Evolutionary conservation across 1,140 invertebrate species (phyloP), one percentile per base, ranked within the genome.

Genomic region (Spodoptera frugiperda): DNA sequence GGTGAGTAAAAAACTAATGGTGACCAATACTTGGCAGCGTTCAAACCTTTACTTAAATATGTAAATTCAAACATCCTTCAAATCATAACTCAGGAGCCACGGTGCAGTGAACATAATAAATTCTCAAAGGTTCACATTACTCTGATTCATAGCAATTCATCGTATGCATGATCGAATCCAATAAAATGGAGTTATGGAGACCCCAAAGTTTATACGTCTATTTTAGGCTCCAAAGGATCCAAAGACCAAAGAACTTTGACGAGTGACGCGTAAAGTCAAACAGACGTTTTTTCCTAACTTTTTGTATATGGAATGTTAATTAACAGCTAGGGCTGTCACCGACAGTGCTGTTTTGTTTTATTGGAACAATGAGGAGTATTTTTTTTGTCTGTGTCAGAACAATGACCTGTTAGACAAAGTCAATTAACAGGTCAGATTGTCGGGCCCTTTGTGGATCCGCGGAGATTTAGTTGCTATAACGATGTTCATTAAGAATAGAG

Each of bases 131-230:
- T 25, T 17, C 57, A 10, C 17, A 17, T 15, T 33, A 61, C 30
- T n/a, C 57, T 8, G 57, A 39, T 48, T 59, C 25, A 59, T 39
- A 39, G 21, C 14, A 46, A 65, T 65, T 48, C 44, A 17, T 33
- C 15, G 21, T 15, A 33, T 53, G 65, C 49, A 33, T 53, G 65
- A 70, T 53, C 25, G 33, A 54, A 53, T 15, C 67, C 67, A 70
- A 70, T 70, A 70, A 33, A 70, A 53, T n/a, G 49, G 33, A 15
- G 33, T 70, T 54, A 70, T 53, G 67, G 25, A 49, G 12, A 53
- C 8, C 48, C 15, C 12, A 17, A 54, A 70, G n/a, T 70, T 53
- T 53, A 70, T 70, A 10, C 67, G 14, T 25, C 21, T n/a, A 33
- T 67, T 19, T 39, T 39, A 61, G 30, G 53, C 5, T 25, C 0